A percentile compares a stretch with the other conserved stretches of the same genome.
Evolutionary conservation across 2,113 vertebrate genomes (phyloP).

Genomic region (Thamnaconus septentrionalis): DNA sequence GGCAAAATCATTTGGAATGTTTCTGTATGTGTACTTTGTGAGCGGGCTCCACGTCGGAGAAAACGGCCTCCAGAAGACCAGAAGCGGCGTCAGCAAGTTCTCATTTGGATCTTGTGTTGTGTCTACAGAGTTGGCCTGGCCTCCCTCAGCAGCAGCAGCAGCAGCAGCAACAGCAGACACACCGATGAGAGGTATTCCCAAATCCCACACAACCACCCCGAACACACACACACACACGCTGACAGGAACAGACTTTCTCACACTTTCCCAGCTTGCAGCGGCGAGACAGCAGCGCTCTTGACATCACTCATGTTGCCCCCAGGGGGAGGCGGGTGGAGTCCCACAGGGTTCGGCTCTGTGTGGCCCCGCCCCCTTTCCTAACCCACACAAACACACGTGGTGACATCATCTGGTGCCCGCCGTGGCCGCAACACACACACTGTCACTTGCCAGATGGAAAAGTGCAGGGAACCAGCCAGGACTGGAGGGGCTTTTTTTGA

Average conservation of each 20-base stretch:
- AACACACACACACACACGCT: constrained; percentile 19
- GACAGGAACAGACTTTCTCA: constrained; percentile 17
- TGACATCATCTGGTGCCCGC: constrained; percentile 51
- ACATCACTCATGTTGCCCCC: constrained; percentile 57
- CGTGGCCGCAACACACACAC: constrained; percentile 38
- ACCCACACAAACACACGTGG: constrained; percentile 10
- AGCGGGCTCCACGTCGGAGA: background rate
- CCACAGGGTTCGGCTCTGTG: constrained; percentile 49
- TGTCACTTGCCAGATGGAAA: constrained; percentile 6
- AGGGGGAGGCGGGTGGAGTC: constrained; percentile 42
- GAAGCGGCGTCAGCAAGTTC: constrained; percentile 36
- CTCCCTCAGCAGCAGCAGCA: too few species aligned
- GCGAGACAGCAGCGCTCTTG: constrained; percentile 24
- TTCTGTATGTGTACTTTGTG: too few species aligned
- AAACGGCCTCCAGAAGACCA: background rate
- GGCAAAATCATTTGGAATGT: too few species aligned
- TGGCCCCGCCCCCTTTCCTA: constrained; percentile 13
- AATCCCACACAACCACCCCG: constrained; percentile 24
- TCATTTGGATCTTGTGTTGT: constrained; percentile 26
- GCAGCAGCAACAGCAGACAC: constrained; percentile 16
- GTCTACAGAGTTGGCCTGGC: constrained; percentile 31
- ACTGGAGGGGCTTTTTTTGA: background rate
- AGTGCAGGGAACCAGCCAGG: background rate
- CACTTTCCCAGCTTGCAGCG: constrained; percentile 39
- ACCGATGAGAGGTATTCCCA: constrained; percentile 37